Evolutionary conservation across 2,888 invertebrate genomes (phyloP).

Genomic region (Brachypalpus laphriformis): DNA sequence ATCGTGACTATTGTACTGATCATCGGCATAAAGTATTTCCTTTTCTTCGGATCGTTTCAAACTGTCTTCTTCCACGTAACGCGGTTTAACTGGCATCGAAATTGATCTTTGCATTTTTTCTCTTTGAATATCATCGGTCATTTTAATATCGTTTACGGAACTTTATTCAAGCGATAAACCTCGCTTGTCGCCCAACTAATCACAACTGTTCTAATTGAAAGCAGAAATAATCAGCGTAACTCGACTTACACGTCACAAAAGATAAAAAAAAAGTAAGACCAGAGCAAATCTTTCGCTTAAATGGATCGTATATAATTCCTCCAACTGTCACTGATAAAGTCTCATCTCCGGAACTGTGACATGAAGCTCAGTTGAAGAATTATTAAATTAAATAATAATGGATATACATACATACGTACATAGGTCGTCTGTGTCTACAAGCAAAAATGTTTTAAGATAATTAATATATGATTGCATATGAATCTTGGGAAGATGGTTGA

Average conservation of each 20-base stretch:
- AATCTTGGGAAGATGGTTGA: neutral
- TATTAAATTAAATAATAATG: slow-evolving; percentile 69
- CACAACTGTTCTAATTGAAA: slow-evolving; percentile 59
- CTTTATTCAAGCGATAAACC: slow-evolving; percentile 24
- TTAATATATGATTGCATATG: slow-evolving; percentile 15
- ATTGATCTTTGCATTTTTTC: slow-evolving; percentile 79
- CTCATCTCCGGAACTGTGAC: slow-evolving; percentile 57
- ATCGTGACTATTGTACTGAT: slow-evolving; percentile 56
- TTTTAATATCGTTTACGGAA: slow-evolving; percentile 8
- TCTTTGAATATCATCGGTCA: slow-evolving; percentile 37
- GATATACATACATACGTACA: slow-evolving; percentile 22
- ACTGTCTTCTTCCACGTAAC: slow-evolving; percentile 77
- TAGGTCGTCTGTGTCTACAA: slow-evolving; percentile 7
- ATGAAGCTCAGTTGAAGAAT: slow-evolving; percentile 47
- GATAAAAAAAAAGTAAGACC: slow-evolving; percentile 33
- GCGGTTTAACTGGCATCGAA: slow-evolving; percentile 82
- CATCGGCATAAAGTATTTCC: slow-evolving; percentile 77
- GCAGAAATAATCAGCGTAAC: slow-evolving; percentile 13
- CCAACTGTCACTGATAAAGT: slow-evolving; percentile 54
- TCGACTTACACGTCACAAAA: slow-evolving; percentile 42
- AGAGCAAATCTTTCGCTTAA: slow-evolving; percentile 25
- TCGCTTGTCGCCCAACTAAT: slow-evolving; percentile 47
- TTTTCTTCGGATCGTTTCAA: slow-evolving; percentile 81
- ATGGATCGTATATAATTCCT: slow-evolving; percentile 60
- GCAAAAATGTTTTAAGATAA: slow-evolving; percentile 26